These are phyloP conservation scores for Noctua janthe DNA, from an alignment of 2,888 invertebrate species.

Conservation along the genomic window DNA sequence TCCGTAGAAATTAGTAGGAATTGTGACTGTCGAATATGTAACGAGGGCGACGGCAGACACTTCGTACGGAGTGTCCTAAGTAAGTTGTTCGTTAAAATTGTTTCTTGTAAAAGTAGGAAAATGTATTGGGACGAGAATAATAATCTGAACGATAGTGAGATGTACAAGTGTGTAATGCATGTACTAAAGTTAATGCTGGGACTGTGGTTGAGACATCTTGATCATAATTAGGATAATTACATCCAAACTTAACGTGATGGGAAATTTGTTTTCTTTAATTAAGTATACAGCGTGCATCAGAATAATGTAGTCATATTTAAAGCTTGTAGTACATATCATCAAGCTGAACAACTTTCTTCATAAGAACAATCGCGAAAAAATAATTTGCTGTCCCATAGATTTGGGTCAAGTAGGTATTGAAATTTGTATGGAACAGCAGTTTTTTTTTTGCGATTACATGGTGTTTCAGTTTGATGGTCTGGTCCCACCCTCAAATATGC, in stretches of 20 bases:
- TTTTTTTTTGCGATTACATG: background rate
- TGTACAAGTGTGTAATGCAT: constrained; percentile 84
- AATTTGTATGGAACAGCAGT: background rate
- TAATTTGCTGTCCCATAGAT: background rate
- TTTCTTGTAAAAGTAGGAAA: constrained; percentile 78
- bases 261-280: constrained; percentile 4
- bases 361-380: background rate
- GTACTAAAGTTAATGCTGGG: constrained; percentile 86
- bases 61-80: constrained; percentile 77
- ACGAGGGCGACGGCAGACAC: constrained; percentile 73
- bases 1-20: constrained; percentile 81
- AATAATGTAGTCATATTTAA: background rate
- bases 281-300: background rate
- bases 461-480: background rate
- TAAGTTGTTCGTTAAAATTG: constrained; percentile 79
- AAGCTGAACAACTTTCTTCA: background rate
- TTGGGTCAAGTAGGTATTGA: background rate
- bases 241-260: constrained; percentile 43
- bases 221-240: constrained; percentile 77
- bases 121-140: constrained; percentile 84
- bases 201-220: constrained; percentile 87
- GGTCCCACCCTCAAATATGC: background rate
- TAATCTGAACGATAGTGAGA: constrained; percentile 81
- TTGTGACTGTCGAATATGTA: constrained; percentile 87
- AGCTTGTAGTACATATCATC: background rate